These are phyloP conservation scores for Adelosebastes latens DNA, from an alignment of 2,797 vertebrate genomes.

Conservation along the genomic window DNA sequence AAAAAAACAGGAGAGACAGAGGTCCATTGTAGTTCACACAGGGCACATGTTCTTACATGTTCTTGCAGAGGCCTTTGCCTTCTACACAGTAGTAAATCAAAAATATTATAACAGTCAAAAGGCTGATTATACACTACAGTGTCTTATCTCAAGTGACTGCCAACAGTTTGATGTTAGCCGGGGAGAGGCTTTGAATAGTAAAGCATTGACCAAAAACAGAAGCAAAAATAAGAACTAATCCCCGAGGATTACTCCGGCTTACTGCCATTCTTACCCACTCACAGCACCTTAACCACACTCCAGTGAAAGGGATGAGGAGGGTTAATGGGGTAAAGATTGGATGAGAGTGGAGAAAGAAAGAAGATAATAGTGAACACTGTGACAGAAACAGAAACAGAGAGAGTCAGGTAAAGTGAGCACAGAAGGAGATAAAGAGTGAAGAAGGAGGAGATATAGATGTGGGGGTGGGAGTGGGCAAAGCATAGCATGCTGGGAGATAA, in stretches of 20 bases:
- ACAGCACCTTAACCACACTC: slow-evolving; percentile 62
- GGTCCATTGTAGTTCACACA: too few relatives aligned
- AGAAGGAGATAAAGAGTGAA: background rate
- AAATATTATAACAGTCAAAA: too few relatives aligned
- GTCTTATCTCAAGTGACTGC: slow-evolving; percentile 35
- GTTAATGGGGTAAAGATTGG: slow-evolving; percentile 55
- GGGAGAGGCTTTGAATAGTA: slow-evolving; percentile 67
- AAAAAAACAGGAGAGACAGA: too few relatives aligned
- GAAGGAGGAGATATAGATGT: background rate
- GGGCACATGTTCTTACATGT: too few relatives aligned
- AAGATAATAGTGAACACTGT: slow-evolving; percentile 22
- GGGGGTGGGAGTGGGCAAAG: slow-evolving; percentile 1
- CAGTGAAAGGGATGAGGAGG: slow-evolving; percentile 49
- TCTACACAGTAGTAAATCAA: too few relatives aligned
- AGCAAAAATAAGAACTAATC: slow-evolving; percentile 75
- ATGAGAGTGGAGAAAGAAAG: slow-evolving; percentile 36
- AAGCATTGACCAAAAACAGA: slow-evolving; percentile 63
- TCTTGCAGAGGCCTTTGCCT: too few relatives aligned
- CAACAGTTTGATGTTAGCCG: slow-evolving; percentile 49
- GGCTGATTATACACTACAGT: too few relatives aligned
- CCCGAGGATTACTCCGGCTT: slow-evolving; percentile 71
- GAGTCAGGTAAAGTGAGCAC: slow-evolving; percentile 7
- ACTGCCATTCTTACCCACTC: slow-evolving; percentile 75
- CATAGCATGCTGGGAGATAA: slow-evolving; percentile 30
- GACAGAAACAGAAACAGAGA: background rate